Evolutionary conservation across 2,797 vertebrate species (phyloP), one percentile per base, ranked within the genome.

Genomic region (Neomorphus geoffroyi): DNA sequence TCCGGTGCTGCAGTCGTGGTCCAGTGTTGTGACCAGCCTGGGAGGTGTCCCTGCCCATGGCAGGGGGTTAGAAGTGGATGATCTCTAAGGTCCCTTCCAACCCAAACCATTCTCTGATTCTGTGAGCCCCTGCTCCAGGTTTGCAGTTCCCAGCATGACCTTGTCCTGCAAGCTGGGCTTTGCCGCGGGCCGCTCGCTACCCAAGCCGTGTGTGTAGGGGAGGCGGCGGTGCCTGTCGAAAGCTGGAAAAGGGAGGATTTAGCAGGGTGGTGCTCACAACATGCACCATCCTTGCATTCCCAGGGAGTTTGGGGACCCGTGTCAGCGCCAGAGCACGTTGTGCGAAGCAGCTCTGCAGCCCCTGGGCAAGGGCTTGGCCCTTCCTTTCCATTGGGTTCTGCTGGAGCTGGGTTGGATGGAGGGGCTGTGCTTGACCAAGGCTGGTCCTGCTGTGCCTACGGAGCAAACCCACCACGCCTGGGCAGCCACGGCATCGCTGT

Each of bases 221-320:
- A 2, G 72, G 77, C 1, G 72, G 77, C 1, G 27, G 39, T 19
- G 13, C 6, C 54, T 90, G 51, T 30, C 1, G 1, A 13, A n/a
- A 18, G 37, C 64, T 93, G 78, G 56, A 23, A n/a, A 10, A 2
- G 8, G 67, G 73, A 57, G 73, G 43, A 23, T 61, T 51, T 8
- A 33, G 30, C 71, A 43, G 53, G 33, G 19, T 14, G 21, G 39
- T 53, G 65, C 43, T 73, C 32, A 12, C 13, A 5, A 6, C 1
- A 0, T 10, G 24, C 64, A 4, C 4, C 0, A 0, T 13, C 70
- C 51, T 60, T 4, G 0, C 3, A 13, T 72, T 56, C 46, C 61
- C 19, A 2, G 54, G 54, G 27, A 22, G 26, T 62, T 73, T 60
- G 73, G 51, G 69, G 41, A 18, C 14, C 1, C 2, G 35, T 2